Evolutionary conservation across 1,140 invertebrate genomes (phyloP), one percentile per base, ranked within the genome.

Genomic region (Diploscapter pachys): DNA sequence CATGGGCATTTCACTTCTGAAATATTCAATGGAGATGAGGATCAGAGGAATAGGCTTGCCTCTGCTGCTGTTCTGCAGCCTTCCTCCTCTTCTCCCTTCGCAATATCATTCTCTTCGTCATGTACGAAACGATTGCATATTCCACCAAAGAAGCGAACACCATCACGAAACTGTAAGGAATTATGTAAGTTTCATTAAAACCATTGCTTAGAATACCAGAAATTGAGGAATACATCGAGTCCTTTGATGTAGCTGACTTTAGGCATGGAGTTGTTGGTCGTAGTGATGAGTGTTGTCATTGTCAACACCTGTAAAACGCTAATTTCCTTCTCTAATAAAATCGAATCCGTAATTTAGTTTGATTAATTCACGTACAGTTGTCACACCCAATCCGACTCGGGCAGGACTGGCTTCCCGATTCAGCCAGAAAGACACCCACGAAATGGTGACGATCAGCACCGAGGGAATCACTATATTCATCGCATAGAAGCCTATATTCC

Each of bases 381-480:
- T 86, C 5, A 86, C 86, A 51, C 86, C 86, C 3, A 86, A 69
- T 6, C 85, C 86, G 8, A 86, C 85, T 48, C 81, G 63, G 59
- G 86, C 85, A 11, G 82, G 86, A n/a, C 76, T 78, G 49, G 86
- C 85, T 69, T 86, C 83, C 62, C 87, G 77, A 73, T 87, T 86
- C 13, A 88, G 76, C 88, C 88, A 88, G 80, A 89, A 89, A 11
- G 87, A 87, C n/a, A 98, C 95, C 31, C 31, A 31, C 81, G 93
- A 96, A 88, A 98, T 96, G 88, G 96, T 95, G 87, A 98, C 95
- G 88, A 98, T 98, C 86, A 98, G 91, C 86, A 93, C 93, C 86
- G 94, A 96, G 81, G 95, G 95, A 89, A 98, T 96, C 90, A 98
- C 98, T 87, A 98, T 98, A 89, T 98, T 96, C 89, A 98, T 98